Percentiles rank a stretch among this genome's conserved stretches.
These are phyloP conservation scores for Ranitomeya imitator DNA, from an alignment of 2,113 vertebrate species.

Conservation along the genomic window DNA sequence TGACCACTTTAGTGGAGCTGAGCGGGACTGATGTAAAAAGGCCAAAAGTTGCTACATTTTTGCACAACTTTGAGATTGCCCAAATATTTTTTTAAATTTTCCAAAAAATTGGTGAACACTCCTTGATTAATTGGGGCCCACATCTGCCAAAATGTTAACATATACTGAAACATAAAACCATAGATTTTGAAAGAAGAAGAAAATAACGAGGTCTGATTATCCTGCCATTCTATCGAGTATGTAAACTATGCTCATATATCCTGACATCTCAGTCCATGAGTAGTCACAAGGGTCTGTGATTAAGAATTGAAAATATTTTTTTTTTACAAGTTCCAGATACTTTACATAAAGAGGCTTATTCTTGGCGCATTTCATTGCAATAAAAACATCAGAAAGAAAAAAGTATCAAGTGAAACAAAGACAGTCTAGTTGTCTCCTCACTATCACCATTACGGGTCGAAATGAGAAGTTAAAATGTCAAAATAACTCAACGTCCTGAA, in stretches of 20 bases:
- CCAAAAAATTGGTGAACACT: no score
- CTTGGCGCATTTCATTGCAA: background rate
- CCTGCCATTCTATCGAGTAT: background rate
- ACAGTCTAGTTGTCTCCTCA: background rate
- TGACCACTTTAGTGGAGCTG: no score
- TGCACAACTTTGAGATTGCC: no score
- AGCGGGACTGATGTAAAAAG: no score
- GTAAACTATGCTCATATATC: background rate
- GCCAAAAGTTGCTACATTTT: no score
- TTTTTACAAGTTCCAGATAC: background rate
- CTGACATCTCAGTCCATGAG: background rate
- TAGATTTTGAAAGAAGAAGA: background rate
- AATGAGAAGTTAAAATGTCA: background rate
- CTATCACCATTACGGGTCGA: background rate
- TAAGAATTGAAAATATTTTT: background rate
- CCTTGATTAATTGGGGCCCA: no score
- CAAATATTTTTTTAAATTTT: no score
- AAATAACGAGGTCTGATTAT: background rate
- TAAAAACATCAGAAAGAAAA: background rate
- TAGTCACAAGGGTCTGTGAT: background rate
- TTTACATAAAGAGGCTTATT: background rate
- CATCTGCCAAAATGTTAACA: no score
- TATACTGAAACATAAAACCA: background rate
- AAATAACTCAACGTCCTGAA: background rate
- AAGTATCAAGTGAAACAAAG: background rate